A percentile compares a stretch with the other conserved stretches of the same genome.
Conservation (phyloP, 2,888 invertebrate genomes). For the Caenorhabditis auriculariae region DNA sequence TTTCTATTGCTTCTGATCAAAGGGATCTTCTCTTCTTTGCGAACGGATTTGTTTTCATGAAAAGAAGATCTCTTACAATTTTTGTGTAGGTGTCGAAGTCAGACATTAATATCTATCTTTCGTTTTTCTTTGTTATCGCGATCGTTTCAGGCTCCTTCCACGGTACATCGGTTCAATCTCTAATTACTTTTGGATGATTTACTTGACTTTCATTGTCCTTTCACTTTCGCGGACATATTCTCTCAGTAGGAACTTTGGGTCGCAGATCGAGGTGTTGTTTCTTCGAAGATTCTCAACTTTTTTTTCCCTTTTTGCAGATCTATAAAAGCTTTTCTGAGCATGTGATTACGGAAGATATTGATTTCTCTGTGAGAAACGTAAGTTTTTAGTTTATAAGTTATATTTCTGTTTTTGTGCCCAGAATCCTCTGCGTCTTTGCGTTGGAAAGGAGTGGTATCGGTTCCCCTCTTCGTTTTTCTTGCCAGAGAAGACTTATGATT, state of each 20-base stretch:
- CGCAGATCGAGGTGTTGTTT: slow-evolving; percentile 80
- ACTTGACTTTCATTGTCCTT: slow-evolving; percentile 36
- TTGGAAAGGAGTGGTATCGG: slow-evolving; percentile 97
- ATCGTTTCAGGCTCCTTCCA: not conserved
- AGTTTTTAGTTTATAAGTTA: slow-evolving; percentile 6
- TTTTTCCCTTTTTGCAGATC: slow-evolving; percentile 4
- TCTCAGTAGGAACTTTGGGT: slow-evolving; percentile 74
- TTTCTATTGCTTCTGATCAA: too few species aligned
- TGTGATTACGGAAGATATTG: slow-evolving; percentile 8
- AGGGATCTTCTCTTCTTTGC: too few species aligned
- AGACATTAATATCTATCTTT: not conserved
- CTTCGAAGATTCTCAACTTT: not conserved
- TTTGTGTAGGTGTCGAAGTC: too few species aligned
- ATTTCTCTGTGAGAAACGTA: slow-evolving; percentile 21
- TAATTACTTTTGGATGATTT: slow-evolving; percentile 1
- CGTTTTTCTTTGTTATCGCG: not conserved
- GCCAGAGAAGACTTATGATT: slow-evolving; percentile 67
- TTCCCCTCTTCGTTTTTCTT: slow-evolving; percentile 93
- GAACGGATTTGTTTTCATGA: too few species aligned
- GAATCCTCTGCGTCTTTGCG: slow-evolving; percentile 74
- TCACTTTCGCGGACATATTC: slow-evolving; percentile 45
- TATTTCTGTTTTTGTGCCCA: slow-evolving; percentile 30
- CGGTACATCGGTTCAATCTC: not conserved
- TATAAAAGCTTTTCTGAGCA: slow-evolving; percentile 26
- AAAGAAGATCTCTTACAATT: too few species aligned